Conservation (phyloP, 2,888 invertebrate genomes). For the Tipula confusa region DNA sequence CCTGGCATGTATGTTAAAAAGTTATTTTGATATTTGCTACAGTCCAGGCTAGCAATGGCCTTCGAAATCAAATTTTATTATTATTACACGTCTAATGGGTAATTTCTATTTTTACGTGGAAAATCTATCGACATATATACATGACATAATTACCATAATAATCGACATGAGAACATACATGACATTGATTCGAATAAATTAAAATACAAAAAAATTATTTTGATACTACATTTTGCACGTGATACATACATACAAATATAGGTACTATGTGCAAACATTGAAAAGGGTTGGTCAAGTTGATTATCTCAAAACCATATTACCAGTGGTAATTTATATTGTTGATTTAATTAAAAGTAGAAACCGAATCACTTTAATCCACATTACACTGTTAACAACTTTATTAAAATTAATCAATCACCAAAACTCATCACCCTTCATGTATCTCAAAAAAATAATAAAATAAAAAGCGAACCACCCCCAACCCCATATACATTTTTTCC, state of each 20-base stretch:
- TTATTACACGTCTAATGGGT: too few species aligned
- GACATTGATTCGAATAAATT: not conserved
- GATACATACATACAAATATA: not conserved
- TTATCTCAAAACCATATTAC: not conserved
- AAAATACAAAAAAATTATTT: not conserved
- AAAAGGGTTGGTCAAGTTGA: not conserved
- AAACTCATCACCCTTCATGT: not conserved
- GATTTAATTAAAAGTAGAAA: not conserved
- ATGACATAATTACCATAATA: not conserved
- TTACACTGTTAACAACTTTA: not conserved
- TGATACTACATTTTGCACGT: too few species aligned
- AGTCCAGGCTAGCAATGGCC: too few species aligned
- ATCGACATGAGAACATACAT: not conserved
- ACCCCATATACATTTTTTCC: not conserved
- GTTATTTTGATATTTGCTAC: too few species aligned
- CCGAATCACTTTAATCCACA: not conserved
- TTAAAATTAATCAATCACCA: constrained; percentile 25
- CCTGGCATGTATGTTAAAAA: too few species aligned
- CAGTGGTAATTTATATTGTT: not conserved
- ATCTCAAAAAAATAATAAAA: too few species aligned
- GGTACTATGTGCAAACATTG: not conserved
- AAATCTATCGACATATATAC: not conserved
- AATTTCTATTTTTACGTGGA: not conserved
- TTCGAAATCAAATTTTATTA: too few species aligned
- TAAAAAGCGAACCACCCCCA: not conserved